Base-by-base conservation (phyloP, 1,140 invertebrate genomes). In the Lithobius niger region DNA sequence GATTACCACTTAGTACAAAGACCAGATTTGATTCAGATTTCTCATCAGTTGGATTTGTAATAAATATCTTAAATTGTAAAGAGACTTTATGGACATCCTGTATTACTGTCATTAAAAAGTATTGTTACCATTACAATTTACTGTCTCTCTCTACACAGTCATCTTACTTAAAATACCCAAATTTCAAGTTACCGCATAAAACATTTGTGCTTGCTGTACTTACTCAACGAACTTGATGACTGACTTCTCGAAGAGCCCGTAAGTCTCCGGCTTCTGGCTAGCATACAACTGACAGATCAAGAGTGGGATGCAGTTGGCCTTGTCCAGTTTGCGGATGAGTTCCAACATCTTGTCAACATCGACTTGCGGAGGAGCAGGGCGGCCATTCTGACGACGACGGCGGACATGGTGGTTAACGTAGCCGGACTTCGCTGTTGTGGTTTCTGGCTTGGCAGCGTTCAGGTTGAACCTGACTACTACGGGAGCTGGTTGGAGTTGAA, bases 151-250 rank as follows among this genome's bases (percentile, higher is more conserved):
- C n/a, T n/a, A n/a, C n/a, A n/a, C n/a, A n/a, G n/a, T n/a, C n/a
- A n/a, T n/a, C n/a, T n/a, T n/a, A n/a, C n/a, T n/a, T n/a, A n/a
- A n/a, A n/a, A n/a, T n/a, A n/a, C n/a, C n/a, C n/a, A n/a, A n/a
- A n/a, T n/a, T n/a, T n/a, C n/a, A n/a, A n/a, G n/a, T n/a, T n/a
- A n/a, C n/a, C n/a, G n/a, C n/a, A n/a, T n/a, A n/a, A n/a, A n/a
- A n/a, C n/a, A n/a, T n/a, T n/a, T n/a, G n/a, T n/a, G n/a, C n/a
- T n/a, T n/a, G n/a, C 31, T 36, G n/a, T 36, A 50, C 48, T 25
- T 50, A 50, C 48, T 25, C 22, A 26, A 50, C 48, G 27, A 50
- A 50, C 27, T 50, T 24, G 48, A 50, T 19, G 13, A 50, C 27
- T 13, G 48, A 50, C 27, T 50, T 24, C 27, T 50, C 48, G 24